Base-by-base conservation (phyloP, 2,113 vertebrate genomes). In the Callaeas wilsoni region DNA sequence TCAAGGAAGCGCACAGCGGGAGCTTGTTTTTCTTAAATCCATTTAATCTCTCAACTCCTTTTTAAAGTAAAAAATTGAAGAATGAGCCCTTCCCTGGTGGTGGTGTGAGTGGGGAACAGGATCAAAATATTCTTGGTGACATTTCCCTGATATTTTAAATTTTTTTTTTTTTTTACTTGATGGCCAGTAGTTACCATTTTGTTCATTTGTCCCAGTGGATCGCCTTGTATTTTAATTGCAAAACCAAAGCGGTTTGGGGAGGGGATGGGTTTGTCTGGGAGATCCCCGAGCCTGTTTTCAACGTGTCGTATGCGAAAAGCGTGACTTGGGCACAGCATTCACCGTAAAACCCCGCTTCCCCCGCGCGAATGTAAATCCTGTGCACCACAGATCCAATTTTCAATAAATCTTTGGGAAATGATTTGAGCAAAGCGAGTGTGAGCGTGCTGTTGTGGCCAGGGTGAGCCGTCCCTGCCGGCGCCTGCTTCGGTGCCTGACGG, bases 331-430 rank as follows among this genome's bases (percentile, higher is more conserved):
- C 49, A 22, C 44, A 35, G 78, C 4, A 13, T 46, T 93, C 8
- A 3, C 44, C 0, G 0, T 63, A 21, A 79, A 86, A 35, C 35
- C 50, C 56, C 0, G 1, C 74, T 68, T 84, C 81, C 70, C 60
- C 56, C 2, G 3, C 56, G 60, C 1, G 29, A 95, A 63, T 94
- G 94, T 94, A 96, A 97, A 77, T n/a, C 55, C 41, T 30, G 41
- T 78, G 86, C n/a, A 79, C 87, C 3, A 1, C 26, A 19, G 80
- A 92, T 85, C 89, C 35, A 50, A 6, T 94, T 91, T 94, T 79
- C 91, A 97, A 97, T 97, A 97, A 97, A 97, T 53, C 80, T 95
- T 83, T 84, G 85, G 90, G 81, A 88, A 97, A 93, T 79, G 59
- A 91, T 78, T 93, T 81, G 87, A 88, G 74, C 59, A 8, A 76